Evolutionary conservation across 2,888 invertebrate species (phyloP).

Genomic region (Cynaeus angustus): DNA sequence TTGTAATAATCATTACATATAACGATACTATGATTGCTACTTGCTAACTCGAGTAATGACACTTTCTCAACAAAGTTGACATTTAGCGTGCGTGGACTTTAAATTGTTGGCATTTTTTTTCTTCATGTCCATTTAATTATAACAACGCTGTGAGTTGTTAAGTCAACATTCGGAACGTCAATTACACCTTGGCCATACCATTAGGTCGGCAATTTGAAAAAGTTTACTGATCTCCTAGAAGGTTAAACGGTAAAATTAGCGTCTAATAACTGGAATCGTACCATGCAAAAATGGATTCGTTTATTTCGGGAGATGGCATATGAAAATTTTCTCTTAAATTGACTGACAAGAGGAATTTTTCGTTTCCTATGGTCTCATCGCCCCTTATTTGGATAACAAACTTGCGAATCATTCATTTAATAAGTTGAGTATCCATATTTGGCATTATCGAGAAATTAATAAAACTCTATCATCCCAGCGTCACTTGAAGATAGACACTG

Average conservation of each 20-base stretch:
- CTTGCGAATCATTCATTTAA: not conserved
- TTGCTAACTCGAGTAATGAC: constrained; percentile 12
- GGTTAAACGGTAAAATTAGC: constrained; percentile 36
- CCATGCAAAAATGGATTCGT: constrained; percentile 29
- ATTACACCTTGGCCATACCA: constrained; percentile 13
- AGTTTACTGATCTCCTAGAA: constrained; percentile 37
- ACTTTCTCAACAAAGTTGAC: constrained; percentile 22
- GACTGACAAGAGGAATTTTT: constrained; percentile 16
- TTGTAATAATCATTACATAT: constrained; percentile 3
- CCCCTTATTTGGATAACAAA: not conserved
- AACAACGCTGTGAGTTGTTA: constrained; percentile 19
- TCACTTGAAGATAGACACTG: not conserved
- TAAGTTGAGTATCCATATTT: not conserved
- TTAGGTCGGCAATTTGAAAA: constrained; percentile 21
- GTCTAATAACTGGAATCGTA: constrained; percentile 24
- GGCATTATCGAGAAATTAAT: constrained; percentile 1
- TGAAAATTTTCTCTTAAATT: constrained; percentile 19
- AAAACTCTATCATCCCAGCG: not conserved
- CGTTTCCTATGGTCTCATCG: not conserved
- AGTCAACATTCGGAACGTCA: constrained; percentile 19
- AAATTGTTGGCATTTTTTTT: constrained; percentile 7
- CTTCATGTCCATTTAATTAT: constrained; percentile 13
- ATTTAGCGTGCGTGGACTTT: constrained; percentile 14
- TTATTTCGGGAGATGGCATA: constrained; percentile 20
- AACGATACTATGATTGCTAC: not conserved